These are phyloP conservation scores for Pipistrellus nathusii DNA, from an alignment of 2,797 vertebrate genomes.

Conservation along the genomic window DNA sequence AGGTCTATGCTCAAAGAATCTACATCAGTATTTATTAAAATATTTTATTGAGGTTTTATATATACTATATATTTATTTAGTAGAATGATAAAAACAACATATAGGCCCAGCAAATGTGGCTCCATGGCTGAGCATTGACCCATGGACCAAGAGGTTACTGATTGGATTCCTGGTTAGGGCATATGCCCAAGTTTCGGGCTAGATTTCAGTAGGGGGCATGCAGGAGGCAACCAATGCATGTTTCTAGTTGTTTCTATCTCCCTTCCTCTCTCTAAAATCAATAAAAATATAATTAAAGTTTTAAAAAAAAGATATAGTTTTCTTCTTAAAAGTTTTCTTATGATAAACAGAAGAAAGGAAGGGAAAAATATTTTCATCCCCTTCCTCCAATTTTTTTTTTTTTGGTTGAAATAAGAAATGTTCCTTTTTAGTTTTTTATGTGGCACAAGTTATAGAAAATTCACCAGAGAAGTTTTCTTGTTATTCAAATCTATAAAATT, in stretches of 20 bases:
- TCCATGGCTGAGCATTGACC: no score
- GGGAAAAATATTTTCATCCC: background rate
- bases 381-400: background rate
- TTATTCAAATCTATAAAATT: conserved; percentile 26
- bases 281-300: no score
- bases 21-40: conserved; percentile 36
- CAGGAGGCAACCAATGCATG: no score
- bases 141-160: no score
- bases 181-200: no score
- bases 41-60: background rate
- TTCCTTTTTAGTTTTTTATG: background rate
- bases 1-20: conserved; percentile 37
- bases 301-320: background rate
- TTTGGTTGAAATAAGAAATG: conserved; percentile 27
- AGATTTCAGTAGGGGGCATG: no score
- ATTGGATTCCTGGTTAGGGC: no score
- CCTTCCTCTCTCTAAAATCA: no score
- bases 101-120: no score
- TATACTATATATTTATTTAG: conserved; percentile 15
- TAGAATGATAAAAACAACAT: background rate
- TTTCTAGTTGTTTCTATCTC: no score
- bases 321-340: conserved; percentile 13
- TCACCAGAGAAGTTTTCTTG: conserved; percentile 2
- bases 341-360: background rate
- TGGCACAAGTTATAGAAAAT: background rate